Evolutionary conservation across 2,797 vertebrate genomes (phyloP).

Genomic region (Decapterus maruadsi): DNA sequence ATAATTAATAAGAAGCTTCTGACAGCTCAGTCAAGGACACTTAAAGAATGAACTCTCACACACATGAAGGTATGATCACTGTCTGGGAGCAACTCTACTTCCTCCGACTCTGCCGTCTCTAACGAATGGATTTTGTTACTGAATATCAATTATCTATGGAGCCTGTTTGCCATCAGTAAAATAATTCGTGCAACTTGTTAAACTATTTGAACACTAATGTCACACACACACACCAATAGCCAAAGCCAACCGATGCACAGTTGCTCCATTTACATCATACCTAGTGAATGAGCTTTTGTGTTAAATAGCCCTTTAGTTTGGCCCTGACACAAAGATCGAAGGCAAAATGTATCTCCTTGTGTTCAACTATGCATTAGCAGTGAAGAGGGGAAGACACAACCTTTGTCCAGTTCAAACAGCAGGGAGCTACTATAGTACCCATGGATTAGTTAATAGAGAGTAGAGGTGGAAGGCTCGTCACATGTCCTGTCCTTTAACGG

Average conservation of each 20-base stretch:
- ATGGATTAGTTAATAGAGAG: not conserved
- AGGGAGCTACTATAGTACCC: not conserved
- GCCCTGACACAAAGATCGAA: not conserved
- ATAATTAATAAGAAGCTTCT: slow-evolving; percentile 51
- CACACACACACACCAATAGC: not conserved
- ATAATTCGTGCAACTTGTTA: not conserved
- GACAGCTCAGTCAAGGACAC: slow-evolving; percentile 58
- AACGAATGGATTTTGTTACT: not conserved
- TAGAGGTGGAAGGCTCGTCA: not conserved
- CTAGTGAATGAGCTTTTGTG: not conserved
- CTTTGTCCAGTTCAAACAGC: not conserved
- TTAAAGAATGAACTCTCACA: slow-evolving; percentile 39
- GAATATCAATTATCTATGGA: not conserved
- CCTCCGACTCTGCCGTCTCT: not conserved
- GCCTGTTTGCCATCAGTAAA: not conserved
- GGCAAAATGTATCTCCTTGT: not conserved
- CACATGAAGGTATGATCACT: not conserved
- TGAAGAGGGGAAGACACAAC: not conserved
- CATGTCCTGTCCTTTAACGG: not conserved
- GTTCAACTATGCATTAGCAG: not conserved
- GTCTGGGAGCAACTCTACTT: not conserved
- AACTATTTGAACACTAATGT: not conserved
- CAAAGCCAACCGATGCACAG: not conserved
- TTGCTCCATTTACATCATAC: not conserved
- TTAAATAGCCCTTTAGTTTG: not conserved